A percentile compares a stretch with the other conserved stretches of the same genome.
Evolutionary conservation across 2,797 vertebrate genomes (phyloP).

Genomic region (Hydrolagus colliei): DNA sequence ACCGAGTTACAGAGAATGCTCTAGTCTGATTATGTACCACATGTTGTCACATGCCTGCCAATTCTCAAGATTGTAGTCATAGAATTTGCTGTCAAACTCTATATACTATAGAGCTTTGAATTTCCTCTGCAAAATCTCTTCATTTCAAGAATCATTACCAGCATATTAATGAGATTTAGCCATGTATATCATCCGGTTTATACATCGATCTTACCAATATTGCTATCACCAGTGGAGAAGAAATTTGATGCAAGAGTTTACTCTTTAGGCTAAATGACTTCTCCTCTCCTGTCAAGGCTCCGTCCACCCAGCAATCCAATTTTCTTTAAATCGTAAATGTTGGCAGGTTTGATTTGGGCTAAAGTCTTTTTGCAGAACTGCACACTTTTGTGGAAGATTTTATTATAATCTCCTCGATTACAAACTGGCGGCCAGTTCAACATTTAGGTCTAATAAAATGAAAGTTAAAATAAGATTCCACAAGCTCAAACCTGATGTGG

Average conservation of each 20-base stretch:
- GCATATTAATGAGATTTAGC: not conserved
- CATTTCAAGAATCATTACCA: not conserved
- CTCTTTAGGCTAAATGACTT: not conserved
- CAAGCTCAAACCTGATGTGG: slow-evolving; percentile 23
- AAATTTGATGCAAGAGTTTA: too few species aligned
- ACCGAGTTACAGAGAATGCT: not conserved
- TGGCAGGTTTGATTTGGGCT: not conserved
- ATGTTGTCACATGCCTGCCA: slow-evolving; percentile 12
- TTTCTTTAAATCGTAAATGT: slow-evolving; percentile 1
- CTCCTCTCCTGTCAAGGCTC: not conserved
- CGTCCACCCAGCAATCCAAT: not conserved
- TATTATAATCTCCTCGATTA: not conserved
- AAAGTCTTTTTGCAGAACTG: not conserved
- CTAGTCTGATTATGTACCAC: not conserved
- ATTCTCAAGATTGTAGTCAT: not conserved
- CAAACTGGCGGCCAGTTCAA: not conserved
- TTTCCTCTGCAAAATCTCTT: not conserved
- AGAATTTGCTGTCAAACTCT: not conserved
- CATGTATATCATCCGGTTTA: too few species aligned
- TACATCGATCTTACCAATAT: too few species aligned
- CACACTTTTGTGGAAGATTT: not conserved
- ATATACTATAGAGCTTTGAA: not conserved
- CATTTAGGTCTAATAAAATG: not conserved
- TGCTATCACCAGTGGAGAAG: too few species aligned
- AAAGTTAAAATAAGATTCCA: not conserved